These are phyloP conservation scores for Mongoloraphidia duomilia DNA, from an alignment of 2,888 invertebrate species.

Conservation along the genomic window DNA sequence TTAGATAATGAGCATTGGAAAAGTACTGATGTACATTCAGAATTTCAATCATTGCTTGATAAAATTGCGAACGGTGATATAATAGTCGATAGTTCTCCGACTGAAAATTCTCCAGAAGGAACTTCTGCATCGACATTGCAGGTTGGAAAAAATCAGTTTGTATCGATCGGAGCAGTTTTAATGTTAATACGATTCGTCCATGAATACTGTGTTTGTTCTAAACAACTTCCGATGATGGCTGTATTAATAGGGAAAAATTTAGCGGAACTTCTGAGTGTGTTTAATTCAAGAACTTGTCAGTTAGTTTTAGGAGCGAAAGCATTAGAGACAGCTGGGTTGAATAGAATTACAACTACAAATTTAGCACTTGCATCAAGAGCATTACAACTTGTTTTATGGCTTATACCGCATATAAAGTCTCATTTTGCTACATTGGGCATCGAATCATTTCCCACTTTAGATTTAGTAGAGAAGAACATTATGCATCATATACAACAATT, in stretches of 20 bases:
- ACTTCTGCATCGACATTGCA: constrained; percentile 19
- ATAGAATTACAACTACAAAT: constrained; percentile 90
- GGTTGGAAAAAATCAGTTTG: constrained; percentile 42
- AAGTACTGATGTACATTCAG: constrained; percentile 75
- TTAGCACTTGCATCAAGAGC: constrained; percentile 76
- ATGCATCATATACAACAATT: constrained; percentile 85
- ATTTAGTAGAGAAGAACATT: constrained; percentile 63
- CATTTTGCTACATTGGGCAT: constrained; percentile 44
- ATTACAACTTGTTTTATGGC: constrained; percentile 66
- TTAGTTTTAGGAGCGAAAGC: constrained; percentile 94
- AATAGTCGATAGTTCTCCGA: constrained; percentile 21
- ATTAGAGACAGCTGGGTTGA: constrained; percentile 81
- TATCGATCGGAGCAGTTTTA: constrained; percentile 69
- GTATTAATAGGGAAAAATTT: constrained; percentile 71
- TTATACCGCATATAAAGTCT: constrained; percentile 54
- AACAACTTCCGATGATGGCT: constrained; percentile 63
- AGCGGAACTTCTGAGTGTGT: constrained; percentile 75
- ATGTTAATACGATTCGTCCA: constrained; percentile 79
- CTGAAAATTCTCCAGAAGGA: constrained; percentile 19
- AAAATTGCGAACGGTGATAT: constrained; percentile 40
- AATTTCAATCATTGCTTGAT: constrained; percentile 75
- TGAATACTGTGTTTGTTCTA: constrained; percentile 78
- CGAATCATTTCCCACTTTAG: constrained; percentile 33
- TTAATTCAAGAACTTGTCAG: constrained; percentile 82
- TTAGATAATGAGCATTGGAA: constrained; percentile 91